Evolutionary conservation across 2,113 vertebrate species (phyloP), one percentile per base, ranked within the genome.

Genomic region (Pao palembangensis): DNA sequence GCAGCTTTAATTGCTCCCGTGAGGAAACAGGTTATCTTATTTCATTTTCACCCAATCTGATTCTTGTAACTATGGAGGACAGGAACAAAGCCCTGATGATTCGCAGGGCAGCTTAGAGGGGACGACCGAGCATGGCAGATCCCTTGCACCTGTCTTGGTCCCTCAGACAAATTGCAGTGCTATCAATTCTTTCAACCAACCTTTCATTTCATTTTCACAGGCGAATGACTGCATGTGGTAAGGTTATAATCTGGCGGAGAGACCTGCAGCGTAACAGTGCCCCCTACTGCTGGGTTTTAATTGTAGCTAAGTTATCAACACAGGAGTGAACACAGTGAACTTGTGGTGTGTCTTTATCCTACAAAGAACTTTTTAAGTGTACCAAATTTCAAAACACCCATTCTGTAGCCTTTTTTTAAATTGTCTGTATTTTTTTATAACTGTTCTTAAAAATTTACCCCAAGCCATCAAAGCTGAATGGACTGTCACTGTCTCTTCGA

Each of bases 401-500:
- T 89, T 88, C 75, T 83, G 82, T 69, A 60, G n/a, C n/a, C 70
- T 64, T 13, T 44, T 16, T 44, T 44, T 44, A 16, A 42, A 79
- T n/a, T 79, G 55, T 85, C 75, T 68, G 75, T 67, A 73, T 74
- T 69, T 76, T 67, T 61, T 67, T 66, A 75, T 76, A 60, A 47
- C 61, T 55, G 68, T 82, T 85, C 75, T 77, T 64, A 74, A 72
- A 72, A 73, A 78, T 69, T 78, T 68, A 76, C 78, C 82, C 73
- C 85, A 87, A 84, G 71, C 54, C 79, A 88, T 87, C 82, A 61
- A 50, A 68, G 17, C 86, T 75, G 59, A 18, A 80, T 60, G 61
- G 71, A 75, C 80, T 64, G 72, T 80, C 76, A 61, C 86, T 88
- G 90, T 91, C 88, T 91, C 89, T 62, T 90, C 61, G 44, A 82